A percentile compares a stretch with the other conserved stretches of the same genome.
phyloP scores from a whole-genome alignment of 1,140 invertebrate genomes.

The Oryzaephilus surinamensis region DNA sequence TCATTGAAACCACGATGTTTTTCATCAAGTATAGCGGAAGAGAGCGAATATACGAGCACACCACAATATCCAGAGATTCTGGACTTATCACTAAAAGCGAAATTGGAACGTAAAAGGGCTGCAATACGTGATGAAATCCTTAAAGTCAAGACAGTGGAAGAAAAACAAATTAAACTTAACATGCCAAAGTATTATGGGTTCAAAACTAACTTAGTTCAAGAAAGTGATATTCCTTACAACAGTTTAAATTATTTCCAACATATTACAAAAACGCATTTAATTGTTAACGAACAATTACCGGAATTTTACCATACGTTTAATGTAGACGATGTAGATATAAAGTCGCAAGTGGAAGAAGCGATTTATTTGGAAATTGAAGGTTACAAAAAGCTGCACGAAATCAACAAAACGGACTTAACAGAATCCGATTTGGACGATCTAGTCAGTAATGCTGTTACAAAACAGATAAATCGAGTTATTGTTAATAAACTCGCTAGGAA shows the following conservation, averaged over 20 bases:
- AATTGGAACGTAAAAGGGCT: slow-evolving; percentile 35
- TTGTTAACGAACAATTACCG: slow-evolving; percentile 42
- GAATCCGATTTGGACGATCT: slow-evolving; percentile 34
- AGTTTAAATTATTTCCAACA: slow-evolving; percentile 53
- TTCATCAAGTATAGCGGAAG: slow-evolving; percentile 9
- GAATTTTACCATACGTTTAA: slow-evolving; percentile 41
- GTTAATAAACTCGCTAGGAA: slow-evolving; percentile 44
- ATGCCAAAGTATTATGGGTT: slow-evolving; percentile 73
- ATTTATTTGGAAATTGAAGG: slow-evolving; percentile 45
- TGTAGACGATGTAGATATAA: slow-evolving; percentile 39
- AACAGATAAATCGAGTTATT: slow-evolving; percentile 59
- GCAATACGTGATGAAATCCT: slow-evolving; percentile 48
- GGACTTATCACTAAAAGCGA: slow-evolving; percentile 39
- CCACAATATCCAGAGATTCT: slow-evolving; percentile 52
- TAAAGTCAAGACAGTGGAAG: slow-evolving; percentile 59
- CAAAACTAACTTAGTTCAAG: slow-evolving; percentile 48
- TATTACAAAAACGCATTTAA: slow-evolving; percentile 59
- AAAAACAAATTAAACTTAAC: slow-evolving; percentile 70
- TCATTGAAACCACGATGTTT: slow-evolving; percentile 6
- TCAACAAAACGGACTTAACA: slow-evolving; percentile 12
- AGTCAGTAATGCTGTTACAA: slow-evolving; percentile 42
- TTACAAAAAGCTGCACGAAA: slow-evolving; percentile 29
- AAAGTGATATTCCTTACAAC: slow-evolving; percentile 53
- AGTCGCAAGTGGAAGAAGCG: slow-evolving; percentile 46
- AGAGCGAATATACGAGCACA: slow-evolving; percentile 26